Percentiles rank a stretch among this genome's conserved stretches.
Conservation (phyloP, 2,797 vertebrate species). For the Petrocephalus sullivani region DNA sequence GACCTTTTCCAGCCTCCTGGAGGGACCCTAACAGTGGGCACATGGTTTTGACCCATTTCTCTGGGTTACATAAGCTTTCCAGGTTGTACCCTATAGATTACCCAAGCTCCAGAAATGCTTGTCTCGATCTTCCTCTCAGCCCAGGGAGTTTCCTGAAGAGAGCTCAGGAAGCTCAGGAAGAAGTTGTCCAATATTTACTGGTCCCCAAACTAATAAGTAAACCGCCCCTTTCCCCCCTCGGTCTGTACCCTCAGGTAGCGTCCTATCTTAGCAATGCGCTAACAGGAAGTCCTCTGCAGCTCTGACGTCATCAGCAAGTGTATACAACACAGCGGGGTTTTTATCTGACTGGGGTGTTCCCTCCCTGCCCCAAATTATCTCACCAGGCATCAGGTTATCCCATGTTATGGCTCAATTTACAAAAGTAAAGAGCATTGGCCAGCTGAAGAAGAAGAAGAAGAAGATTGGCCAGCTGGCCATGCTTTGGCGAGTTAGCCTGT, state of each 20-base stretch:
- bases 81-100: neutral
- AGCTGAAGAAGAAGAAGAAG: neutral
- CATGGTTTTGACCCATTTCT: neutral
- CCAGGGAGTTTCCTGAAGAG: too few species aligned
- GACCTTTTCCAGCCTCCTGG: neutral
- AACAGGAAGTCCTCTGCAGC: neutral
- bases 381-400: neutral
- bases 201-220: neutral
- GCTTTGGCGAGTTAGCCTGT: neutral
- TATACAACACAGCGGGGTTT: neutral
- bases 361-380: neutral
- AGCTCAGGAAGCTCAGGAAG: neutral
- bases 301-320: neutral
- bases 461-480: neutral
- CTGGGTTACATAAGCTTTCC: neutral
- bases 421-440: neutral
- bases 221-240: neutral
- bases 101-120: too few species aligned
- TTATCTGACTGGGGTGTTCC: neutral
- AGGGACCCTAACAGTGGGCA: neutral
- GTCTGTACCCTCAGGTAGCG: neutral
- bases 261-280: neutral
- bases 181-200: neutral
- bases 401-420: neutral
- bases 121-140: too few species aligned